A percentile compares a stretch with the other conserved stretches of the same genome.
Conservation (phyloP, 2,797 vertebrate species). For the Podargus strigoides region DNA sequence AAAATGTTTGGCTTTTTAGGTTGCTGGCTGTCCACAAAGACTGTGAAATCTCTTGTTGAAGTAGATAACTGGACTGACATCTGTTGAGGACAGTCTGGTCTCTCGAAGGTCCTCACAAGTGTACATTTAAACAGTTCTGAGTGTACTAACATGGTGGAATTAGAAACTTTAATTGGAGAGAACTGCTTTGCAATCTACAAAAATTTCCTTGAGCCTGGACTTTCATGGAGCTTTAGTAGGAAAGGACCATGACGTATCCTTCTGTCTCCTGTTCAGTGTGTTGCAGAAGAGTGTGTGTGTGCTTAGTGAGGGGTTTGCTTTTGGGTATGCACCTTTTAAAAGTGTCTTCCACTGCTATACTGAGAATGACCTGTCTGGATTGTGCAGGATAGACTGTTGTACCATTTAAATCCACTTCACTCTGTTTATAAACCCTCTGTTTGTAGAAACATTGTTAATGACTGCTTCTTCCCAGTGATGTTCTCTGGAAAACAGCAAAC, state of each 20-base stretch:
- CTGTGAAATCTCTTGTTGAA: background rate
- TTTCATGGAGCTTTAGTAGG: background rate
- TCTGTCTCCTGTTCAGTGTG: background rate
- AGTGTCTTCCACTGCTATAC: background rate
- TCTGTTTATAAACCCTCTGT: background rate
- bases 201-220: background rate
- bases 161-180: background rate
- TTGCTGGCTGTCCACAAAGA: background rate
- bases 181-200: background rate
- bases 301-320: background rate
- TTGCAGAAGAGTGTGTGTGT: background rate
- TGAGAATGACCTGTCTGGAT: background rate
- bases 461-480: background rate
- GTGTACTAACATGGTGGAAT: rapidly evolving
- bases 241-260: background rate
- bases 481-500: background rate
- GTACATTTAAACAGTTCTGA: background rate
- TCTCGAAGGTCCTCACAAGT: background rate
- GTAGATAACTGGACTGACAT: background rate
- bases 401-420: background rate
- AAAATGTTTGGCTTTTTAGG: background rate
- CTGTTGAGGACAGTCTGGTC: background rate
- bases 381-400: background rate
- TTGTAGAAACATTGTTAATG: background rate
- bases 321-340: background rate